These are phyloP conservation scores for Yponomeuta plumbellus DNA, from an alignment of 2,888 invertebrate species.

Conservation along the genomic window DNA sequence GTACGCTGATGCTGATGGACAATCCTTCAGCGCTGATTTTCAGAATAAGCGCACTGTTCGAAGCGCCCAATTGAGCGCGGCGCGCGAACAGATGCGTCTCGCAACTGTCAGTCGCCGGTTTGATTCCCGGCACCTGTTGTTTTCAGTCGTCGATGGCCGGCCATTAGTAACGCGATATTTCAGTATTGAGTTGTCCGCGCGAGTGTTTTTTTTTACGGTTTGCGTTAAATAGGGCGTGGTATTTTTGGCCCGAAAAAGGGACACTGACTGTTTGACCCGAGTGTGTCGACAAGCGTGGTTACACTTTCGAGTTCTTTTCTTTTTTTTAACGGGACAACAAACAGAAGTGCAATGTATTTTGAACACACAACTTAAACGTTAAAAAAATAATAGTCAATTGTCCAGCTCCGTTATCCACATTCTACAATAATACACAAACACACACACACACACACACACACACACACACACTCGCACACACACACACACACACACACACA, in stretches of 20 bases:
- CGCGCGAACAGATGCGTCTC: constrained; percentile 50
- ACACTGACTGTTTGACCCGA: not conserved
- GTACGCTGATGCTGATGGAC: too few species aligned
- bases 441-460: too few species aligned
- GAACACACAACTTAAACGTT: too few species aligned
- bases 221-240: constrained; percentile 3
- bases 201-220: constrained; percentile 8
- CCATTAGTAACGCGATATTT: constrained; percentile 64
- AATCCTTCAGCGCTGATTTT: too few species aligned
- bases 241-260: not conserved
- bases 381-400: too few species aligned
- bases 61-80: not conserved
- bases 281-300: not conserved
- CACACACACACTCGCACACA: too few species aligned
- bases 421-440: too few species aligned
- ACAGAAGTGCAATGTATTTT: too few species aligned
- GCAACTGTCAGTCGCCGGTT: constrained; percentile 59
- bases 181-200: constrained; percentile 16
- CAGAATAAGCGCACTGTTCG: not conserved
- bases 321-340: too few species aligned
- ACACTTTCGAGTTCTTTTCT: not conserved
- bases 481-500: too few species aligned
- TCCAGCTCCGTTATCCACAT: too few species aligned
- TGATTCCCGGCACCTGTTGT: constrained; percentile 71
- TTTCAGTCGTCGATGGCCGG: constrained; percentile 65